phyloP scores from a whole-genome alignment of 2,797 vertebrate genomes.

The Mus caroli region DNA sequence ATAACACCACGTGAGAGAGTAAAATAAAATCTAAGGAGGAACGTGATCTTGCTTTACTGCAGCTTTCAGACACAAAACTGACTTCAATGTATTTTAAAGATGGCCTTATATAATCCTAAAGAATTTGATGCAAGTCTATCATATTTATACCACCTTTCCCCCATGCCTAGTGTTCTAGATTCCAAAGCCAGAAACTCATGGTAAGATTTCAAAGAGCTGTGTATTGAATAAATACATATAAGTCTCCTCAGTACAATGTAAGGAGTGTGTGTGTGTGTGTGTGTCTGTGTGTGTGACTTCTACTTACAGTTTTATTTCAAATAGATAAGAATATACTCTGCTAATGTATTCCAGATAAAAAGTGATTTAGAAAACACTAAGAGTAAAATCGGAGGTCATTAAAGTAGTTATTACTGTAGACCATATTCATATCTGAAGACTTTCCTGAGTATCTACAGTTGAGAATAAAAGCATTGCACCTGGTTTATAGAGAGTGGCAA shows the following conservation, averaged over 20 bases:
- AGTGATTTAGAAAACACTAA: conserved; percentile 1
- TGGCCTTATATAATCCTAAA: background rate
- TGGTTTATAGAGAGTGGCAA: background rate
- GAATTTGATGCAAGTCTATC: background rate
- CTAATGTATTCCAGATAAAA: background rate
- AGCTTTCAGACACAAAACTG: conserved; percentile 13
- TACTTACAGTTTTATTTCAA: background rate
- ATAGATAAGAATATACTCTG: background rate
- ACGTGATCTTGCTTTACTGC: background rate
- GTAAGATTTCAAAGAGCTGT: background rate
- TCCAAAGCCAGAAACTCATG: conserved; percentile 6
- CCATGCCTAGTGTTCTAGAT: background rate
- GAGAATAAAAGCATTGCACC: background rate
- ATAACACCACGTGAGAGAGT: background rate
- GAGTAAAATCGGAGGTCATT: background rate
- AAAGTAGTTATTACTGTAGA: background rate
- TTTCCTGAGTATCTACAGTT: background rate
- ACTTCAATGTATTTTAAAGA: background rate
- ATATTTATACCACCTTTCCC: background rate
- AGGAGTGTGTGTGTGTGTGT: no score
- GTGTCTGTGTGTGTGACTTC: background rate
- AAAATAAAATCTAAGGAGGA: background rate
- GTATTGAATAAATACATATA: background rate
- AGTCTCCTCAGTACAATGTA: background rate
- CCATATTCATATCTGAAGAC: background rate